Base-by-base conservation (phyloP, 2,797 vertebrate species). In the Channa striata region DNA sequence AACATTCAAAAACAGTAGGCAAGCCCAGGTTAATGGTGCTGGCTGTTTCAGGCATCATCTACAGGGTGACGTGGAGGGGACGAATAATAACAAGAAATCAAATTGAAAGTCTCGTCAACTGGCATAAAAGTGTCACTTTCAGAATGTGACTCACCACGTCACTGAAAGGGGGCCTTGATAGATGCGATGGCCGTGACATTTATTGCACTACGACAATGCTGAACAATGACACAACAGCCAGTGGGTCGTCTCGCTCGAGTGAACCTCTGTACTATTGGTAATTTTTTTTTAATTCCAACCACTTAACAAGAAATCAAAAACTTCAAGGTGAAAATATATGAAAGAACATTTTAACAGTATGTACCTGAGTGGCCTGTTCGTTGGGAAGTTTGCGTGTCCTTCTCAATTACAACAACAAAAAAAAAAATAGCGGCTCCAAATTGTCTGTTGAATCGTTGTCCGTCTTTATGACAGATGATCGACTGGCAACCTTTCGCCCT, bases 31-130 rank as follows among this genome's bases (percentile, higher is more conserved):
- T 77, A 66, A 68, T 81, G 80, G 72, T 75, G 65, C 77, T 58
- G 52, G 65, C 63, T 64, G 75, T 80, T 77, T 84, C 57, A 59
- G 68, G 66, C 39, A n/a, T 48, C 53, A 61, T 60, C 69, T 60
- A 64, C 57, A 30, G 71, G 72, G 42, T 47, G 51, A 67, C 51
- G 43, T 11, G 42, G 74, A 71, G 63, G 81, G 74, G 80, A 47
- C 36, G 80, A 72, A 78, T 89, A 82, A 89, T 86, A 86, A 89
- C 23, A n/a, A 68, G 74, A 78, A 78, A 77, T 80, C 59, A 74
- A 85, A 74, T 68, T 68, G 72, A 72, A 87, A 82, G 74, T 63
- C 76, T 82, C 82, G 75, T 90, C 77, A 81, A 89, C 87, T 85
- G 80, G 69, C 81, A 67, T 79, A 80, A 63, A 77, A 78, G 65